Evolutionary conservation across 2,888 invertebrate genomes (phyloP), one percentile per base, ranked within the genome.

Genomic region (Camponotus fellah): DNA sequence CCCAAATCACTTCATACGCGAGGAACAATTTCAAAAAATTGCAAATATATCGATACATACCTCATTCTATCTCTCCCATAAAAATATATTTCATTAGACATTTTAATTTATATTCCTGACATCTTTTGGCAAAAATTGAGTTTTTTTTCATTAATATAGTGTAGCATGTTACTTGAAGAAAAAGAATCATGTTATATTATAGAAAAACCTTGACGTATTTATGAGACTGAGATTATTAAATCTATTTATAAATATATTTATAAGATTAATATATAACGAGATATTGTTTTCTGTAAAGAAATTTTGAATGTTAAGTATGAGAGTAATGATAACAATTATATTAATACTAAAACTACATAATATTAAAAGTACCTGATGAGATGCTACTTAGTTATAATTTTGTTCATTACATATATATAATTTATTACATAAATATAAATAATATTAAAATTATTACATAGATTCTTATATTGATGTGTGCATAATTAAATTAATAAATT

Each of bases 1-100:
- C 90, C 90, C 65, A 75, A 87, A 79, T n/a, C n/a, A 9, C 34
- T 21, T 72, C 17, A 14, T 21, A 68, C 53, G 26, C 26, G 58
- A 43, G 65, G 75, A 84, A 82, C 66, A 32, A 17, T n/a, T 26
- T 40, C 14, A 14, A 43, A 8, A 64, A 40, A n/a, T 77, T 21
- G 69, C 69, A 68, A 68, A n/a, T n/a, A n/a, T n/a, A n/a, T 76
- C 26, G 6, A 21, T 62, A 62, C 3, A 2, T 9, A 32, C 14
- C 34, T 37, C 1, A 32, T 56, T 2, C 37, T 37, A 21, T 21
- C 64, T 53, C 9, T 66, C 21, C 37, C 10, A 37, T 1, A 46
- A 46, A 14, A 62, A 66, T 26, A 37, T 37, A 37, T 37, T n/a
- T 1, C 8, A 32, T 17, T 43, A 12, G 2, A n/a, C 3, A 9